A percentile compares a stretch with the other conserved stretches of the same genome.
These are phyloP conservation scores for Clitarchus hookeri DNA, from an alignment of 2,888 invertebrate genomes.

Conservation along the genomic window DNA sequence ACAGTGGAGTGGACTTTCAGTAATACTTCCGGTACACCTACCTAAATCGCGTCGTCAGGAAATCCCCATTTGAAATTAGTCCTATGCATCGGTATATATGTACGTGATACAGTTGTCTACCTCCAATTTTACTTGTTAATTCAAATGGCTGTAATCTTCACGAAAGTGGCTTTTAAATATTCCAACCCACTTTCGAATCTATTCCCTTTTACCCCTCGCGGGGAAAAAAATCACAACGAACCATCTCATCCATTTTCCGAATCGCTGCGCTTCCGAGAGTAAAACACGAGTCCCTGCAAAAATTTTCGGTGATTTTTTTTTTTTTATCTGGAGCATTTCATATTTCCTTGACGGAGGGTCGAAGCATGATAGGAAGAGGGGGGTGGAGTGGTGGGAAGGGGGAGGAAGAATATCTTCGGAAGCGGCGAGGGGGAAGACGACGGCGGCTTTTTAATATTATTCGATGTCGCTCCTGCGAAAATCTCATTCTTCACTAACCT, in stretches of 20 bases:
- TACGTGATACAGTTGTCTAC: too few relatives aligned
- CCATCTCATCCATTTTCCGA: not conserved
- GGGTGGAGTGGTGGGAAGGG: not conserved
- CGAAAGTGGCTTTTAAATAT: not conserved
- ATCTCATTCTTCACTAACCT: slow-evolving; percentile 23
- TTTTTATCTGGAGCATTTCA: not conserved
- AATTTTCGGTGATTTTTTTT: not conserved
- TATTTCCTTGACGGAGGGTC: not conserved
- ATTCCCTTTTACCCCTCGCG: not conserved
- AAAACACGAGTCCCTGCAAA: too few relatives aligned
- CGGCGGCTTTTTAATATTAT: slow-evolving; percentile 21
- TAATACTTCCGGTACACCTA: too few relatives aligned
- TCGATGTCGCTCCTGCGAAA: slow-evolving; percentile 16
- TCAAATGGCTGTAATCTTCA: too few relatives aligned
- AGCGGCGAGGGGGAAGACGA: not conserved
- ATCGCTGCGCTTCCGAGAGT: too few relatives aligned
- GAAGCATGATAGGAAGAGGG: not conserved
- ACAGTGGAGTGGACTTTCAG: too few relatives aligned
- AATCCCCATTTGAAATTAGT: too few relatives aligned
- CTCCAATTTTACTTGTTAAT: too few relatives aligned
- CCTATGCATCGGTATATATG: too few relatives aligned
- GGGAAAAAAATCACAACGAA: not conserved
- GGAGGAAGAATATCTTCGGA: not conserved
- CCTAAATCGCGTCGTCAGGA: too few relatives aligned
- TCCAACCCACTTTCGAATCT: too few relatives aligned